Percentiles rank a stretch among this genome's conserved stretches.
These are phyloP conservation scores for Eubucco bourcierii DNA, from an alignment of 2,113 vertebrate genomes.

Conservation along the genomic window DNA sequence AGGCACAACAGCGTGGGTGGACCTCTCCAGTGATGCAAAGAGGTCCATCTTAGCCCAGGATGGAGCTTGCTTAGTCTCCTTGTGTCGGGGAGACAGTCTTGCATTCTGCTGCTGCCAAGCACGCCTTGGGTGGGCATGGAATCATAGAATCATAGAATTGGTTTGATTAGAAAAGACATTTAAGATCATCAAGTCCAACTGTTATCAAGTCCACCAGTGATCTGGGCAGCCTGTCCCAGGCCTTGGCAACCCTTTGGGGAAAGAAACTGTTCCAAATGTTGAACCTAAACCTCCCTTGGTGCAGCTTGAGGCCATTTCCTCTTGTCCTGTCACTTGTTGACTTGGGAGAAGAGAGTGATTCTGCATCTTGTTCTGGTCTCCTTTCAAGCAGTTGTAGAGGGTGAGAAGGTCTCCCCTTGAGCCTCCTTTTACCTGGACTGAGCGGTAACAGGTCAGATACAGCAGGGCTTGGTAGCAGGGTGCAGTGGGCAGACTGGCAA, in stretches of 20 bases:
- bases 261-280: neutral
- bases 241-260: neutral
- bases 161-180: neutral
- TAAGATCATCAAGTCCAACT: neutral
- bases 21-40: neutral
- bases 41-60: neutral
- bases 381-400: neutral
- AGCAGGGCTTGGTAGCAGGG: neutral
- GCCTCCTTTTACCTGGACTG: neutral
- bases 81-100: neutral
- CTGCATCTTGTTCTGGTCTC: neutral
- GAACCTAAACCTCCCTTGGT: neutral
- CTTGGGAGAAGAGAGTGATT: neutral
- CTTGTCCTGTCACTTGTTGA: neutral
- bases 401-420: neutral
- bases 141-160: neutral
- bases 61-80: neutral
- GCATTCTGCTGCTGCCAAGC: neutral
- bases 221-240: neutral
- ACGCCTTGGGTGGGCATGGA: neutral
- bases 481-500: neutral
- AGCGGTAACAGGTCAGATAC: neutral
- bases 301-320: neutral
- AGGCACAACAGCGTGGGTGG: rapidly evolving
- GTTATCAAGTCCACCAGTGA: neutral